phyloP scores from a whole-genome alignment of 2,113 vertebrate species.

The Paedocypris sp. region DNA sequence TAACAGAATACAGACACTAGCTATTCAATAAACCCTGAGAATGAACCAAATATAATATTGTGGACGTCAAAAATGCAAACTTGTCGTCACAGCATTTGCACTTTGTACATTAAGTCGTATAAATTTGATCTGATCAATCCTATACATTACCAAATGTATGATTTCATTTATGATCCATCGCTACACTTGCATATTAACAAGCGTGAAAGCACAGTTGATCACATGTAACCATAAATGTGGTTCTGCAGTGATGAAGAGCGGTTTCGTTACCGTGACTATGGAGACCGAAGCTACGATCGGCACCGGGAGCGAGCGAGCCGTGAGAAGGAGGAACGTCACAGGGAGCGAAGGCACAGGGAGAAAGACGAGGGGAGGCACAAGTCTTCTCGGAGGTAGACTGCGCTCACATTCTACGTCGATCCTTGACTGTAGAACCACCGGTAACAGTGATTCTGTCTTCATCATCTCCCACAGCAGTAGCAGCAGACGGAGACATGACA shows the following conservation, averaged over 20 bases:
- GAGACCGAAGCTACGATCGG: slow-evolving; percentile 80
- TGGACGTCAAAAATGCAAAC: too few relatives aligned
- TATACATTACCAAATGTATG: too few relatives aligned
- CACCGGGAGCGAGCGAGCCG: slow-evolving; percentile 80
- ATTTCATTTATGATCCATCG: too few relatives aligned
- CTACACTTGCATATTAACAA: too few relatives aligned
- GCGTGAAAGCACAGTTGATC: too few relatives aligned
- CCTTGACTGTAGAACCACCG: too few relatives aligned
- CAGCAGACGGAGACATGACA: slow-evolving; percentile 89
- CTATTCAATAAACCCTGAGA: too few relatives aligned
- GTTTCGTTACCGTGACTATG: slow-evolving; percentile 88
- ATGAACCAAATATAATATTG: too few relatives aligned
- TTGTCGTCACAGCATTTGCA: background rate
- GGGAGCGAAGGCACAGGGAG: slow-evolving; percentile 88
- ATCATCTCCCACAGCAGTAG: slow-evolving; percentile 69
- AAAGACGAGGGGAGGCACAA: slow-evolving; percentile 95
- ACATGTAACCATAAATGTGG: too few relatives aligned
- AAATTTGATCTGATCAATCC: background rate
- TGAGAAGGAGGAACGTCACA: slow-evolving; percentile 88
- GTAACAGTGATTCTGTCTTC: too few relatives aligned
- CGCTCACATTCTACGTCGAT: too few relatives aligned
- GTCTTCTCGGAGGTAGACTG: slow-evolving; percentile 94
- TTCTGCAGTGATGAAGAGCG: slow-evolving; percentile 80
- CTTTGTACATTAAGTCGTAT: background rate
- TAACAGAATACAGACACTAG: too few relatives aligned